Percentiles rank a stretch among this genome's conserved stretches.
Conservation (phyloP, 2,113 vertebrate genomes). For the Hylia prasina region DNA sequence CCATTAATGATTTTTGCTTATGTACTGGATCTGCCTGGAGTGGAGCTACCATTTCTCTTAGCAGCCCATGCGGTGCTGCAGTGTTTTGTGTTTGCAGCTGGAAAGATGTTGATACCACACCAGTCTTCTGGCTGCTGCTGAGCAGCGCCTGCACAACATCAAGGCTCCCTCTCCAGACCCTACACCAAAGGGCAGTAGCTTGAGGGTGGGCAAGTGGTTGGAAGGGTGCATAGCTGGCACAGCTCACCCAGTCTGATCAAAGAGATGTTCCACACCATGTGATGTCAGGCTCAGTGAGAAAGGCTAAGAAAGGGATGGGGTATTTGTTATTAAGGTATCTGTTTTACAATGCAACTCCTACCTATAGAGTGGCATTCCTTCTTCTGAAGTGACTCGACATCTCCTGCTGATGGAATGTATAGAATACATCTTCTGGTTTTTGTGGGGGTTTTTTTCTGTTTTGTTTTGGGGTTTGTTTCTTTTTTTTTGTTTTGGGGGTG, state of each 20-base stretch:
- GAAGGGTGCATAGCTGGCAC: not conserved
- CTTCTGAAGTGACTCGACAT: not conserved
- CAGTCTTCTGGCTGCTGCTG: not conserved
- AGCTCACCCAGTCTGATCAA: not conserved
- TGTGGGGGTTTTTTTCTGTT: too few relatives aligned
- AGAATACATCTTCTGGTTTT: not conserved
- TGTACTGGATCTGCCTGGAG: not conserved
- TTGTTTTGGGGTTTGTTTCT: not conserved
- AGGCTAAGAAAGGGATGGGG: not conserved
- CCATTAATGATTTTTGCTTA: not conserved
- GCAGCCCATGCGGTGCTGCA: fast-evolving
- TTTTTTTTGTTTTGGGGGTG: not conserved
- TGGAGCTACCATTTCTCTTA: not conserved
- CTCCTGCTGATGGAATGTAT: not conserved
- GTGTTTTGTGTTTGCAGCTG: not conserved
- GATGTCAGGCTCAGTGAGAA: not conserved
- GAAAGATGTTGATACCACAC: not conserved
- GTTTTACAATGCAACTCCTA: not conserved
- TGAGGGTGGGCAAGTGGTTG: not conserved
- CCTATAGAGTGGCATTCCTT: not conserved
- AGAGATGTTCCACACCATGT: not conserved
- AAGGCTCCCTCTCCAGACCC: not conserved
- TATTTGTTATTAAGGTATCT: not conserved
- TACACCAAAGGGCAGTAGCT: not conserved
- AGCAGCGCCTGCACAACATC: not conserved